These are phyloP conservation scores for Mixornis gularis DNA, from an alignment of 2,113 vertebrate genomes.

Conservation along the genomic window DNA sequence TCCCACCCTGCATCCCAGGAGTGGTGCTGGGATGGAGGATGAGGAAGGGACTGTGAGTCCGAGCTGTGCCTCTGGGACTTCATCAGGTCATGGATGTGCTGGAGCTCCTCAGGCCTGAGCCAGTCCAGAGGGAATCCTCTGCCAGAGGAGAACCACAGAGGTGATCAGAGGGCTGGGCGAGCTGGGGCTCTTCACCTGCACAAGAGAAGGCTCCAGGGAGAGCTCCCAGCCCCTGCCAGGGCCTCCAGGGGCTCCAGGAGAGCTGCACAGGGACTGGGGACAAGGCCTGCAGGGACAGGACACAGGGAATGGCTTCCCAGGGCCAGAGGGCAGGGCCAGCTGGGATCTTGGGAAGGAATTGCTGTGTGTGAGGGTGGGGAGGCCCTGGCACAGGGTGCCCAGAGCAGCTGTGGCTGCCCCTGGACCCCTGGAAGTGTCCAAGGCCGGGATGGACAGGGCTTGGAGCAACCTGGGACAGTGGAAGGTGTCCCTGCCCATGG, in stretches of 20 bases:
- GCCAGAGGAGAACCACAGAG: not conserved
- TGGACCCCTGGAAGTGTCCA: not conserved
- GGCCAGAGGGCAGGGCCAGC: not conserved
- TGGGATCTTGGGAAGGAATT: not conserved
- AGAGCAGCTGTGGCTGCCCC: not conserved
- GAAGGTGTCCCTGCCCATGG: not conserved
- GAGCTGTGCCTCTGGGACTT: not conserved
- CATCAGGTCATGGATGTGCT: fast-evolving
- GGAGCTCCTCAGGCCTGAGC: not conserved
- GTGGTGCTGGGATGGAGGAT: fast-evolving
- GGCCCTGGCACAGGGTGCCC: not conserved
- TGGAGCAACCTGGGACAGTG: not conserved
- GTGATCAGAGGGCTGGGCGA: fast-evolving
- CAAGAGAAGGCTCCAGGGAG: not conserved
- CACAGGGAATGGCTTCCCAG: not conserved
- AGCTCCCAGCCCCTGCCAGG: not conserved
- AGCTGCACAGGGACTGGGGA: not conserved
- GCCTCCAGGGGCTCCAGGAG: not conserved
- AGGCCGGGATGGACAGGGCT: not conserved
- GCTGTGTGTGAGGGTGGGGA: fast-evolving
- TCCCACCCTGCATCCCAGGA: not conserved
- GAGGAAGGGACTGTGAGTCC: fast-evolving
- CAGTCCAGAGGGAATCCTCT: not conserved
- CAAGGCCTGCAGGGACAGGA: not conserved
- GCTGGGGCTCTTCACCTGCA: fast-evolving